Conservation (phyloP, 2,797 vertebrate genomes). For the Bovichtus variegatus region DNA sequence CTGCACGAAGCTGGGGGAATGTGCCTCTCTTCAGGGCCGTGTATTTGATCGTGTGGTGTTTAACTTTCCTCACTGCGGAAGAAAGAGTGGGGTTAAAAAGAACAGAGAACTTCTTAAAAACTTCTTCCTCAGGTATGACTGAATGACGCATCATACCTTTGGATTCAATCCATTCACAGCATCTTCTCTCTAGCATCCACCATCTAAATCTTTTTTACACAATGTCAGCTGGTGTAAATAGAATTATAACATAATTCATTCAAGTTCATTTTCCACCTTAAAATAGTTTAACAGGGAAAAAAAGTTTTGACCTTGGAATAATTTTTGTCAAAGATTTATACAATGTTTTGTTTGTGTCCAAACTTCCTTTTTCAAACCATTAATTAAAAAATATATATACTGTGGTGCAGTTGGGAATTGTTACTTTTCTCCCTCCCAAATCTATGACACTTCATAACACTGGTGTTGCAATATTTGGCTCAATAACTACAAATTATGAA, state of each 20-base stretch:
- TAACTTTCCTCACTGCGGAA: slow-evolving; percentile 97
- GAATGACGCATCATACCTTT: too few species aligned
- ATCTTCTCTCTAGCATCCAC: background rate
- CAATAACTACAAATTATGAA: background rate
- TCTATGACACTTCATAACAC: background rate
- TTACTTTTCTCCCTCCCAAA: background rate
- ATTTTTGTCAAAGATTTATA: background rate
- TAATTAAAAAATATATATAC: background rate
- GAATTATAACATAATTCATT: background rate
- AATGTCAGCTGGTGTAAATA: background rate
- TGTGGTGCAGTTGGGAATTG: background rate
- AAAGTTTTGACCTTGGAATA: background rate
- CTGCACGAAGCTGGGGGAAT: slow-evolving; percentile 87
- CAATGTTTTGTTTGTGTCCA: background rate
- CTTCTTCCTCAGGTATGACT: slow-evolving; percentile 91
- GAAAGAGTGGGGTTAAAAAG: slow-evolving; percentile 94
- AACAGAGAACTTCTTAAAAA: slow-evolving; percentile 91
- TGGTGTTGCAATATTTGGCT: background rate
- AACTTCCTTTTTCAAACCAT: background rate
- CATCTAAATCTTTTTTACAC: background rate
- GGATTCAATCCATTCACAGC: background rate
- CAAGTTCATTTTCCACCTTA: background rate
- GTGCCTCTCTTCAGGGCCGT: slow-evolving; percentile 73
- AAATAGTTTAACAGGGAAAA: background rate
- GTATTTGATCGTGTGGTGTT: slow-evolving; percentile 91